Base-by-base conservation (phyloP, 2,113 vertebrate species). In the Quiscalus mexicanus region DNA sequence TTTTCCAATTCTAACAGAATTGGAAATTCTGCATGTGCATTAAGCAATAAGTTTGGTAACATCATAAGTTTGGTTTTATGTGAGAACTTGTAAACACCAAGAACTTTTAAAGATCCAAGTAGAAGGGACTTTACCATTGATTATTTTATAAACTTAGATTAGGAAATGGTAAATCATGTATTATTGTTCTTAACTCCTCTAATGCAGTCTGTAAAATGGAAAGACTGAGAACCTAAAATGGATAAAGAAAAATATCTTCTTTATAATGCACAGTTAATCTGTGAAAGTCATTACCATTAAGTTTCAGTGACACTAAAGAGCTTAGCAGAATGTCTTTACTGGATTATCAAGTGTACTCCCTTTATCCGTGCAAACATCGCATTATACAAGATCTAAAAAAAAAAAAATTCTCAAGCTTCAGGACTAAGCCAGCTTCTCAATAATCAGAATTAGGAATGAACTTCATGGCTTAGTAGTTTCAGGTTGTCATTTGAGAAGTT, bases 281-380 rank as follows among this genome's bases (percentile, higher is more conserved):
- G 85, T 68, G 64, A 68, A 90, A 89, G 64, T 94, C 71, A 53
- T 77, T 94, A 90, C 82, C 64, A 10, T 85, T 70, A 63, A 80
- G 60, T 93, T 88, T 88, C 82, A 73, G 50, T 92, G 93, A 74
- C 75, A 42, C 55, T 93, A 87, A 97, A 92, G 95, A 92, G 75
- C 71, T 96, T 95, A 94, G 89, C 52, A 67, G 87, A 64, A 74
- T 83, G 71, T 86, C 92, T 86, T 95, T 52, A 59, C 63, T 83
- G 91, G 91, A 86, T 97, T 96, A 94, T 73, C 75, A 60, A 85
- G 55, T 62, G 68, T 77, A 63, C 74, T 77, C 71, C 64, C 35
- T 70, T 95, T 95, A 93, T 94, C 82, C 85, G 2, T 45, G 56
- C 90, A 93, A 93, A 84, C 82, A 93, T 86, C 3, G 0, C 78